Evolutionary conservation across 2,797 vertebrate genomes (phyloP).

Genomic region (Selene dorsalis): DNA sequence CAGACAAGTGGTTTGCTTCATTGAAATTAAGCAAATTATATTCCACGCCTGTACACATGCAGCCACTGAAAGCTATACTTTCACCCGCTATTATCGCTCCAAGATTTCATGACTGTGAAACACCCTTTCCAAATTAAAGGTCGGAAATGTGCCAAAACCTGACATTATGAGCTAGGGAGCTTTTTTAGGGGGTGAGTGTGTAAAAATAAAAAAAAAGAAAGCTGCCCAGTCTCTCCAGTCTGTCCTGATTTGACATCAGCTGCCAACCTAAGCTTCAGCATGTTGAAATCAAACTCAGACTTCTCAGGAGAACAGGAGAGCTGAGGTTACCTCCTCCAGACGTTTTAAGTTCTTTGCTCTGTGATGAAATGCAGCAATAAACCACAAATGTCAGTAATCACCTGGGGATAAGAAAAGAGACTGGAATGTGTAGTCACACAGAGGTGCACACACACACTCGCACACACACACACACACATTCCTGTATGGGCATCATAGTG

Average conservation of each 20-base stretch:
- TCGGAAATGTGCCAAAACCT: conserved; percentile 82
- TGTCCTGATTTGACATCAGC: conserved; percentile 65
- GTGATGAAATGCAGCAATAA: conserved; percentile 63
- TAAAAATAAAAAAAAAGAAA: conserved; percentile 22
- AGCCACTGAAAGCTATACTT: conserved; percentile 82
- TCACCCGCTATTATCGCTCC: conserved; percentile 81
- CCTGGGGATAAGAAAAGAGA: conserved; percentile 45
- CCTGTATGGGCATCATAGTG: no score
- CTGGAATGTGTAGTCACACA: conserved; percentile 33
- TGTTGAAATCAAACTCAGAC: conserved; percentile 35
- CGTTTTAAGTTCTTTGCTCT: conserved; percentile 30
- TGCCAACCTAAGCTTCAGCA: conserved; percentile 43
- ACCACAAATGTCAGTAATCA: conserved; percentile 64
- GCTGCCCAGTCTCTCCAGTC: conserved; percentile 58
- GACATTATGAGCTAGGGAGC: conserved; percentile 78
- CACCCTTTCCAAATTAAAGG: conserved; percentile 86
- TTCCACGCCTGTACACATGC: conserved; percentile 77
- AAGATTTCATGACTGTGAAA: conserved; percentile 81
- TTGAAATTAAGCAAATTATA: conserved; percentile 87
- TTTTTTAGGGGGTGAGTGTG: conserved; percentile 52
- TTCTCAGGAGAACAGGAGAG: conserved; percentile 32
- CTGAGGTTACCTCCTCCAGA: conserved; percentile 45
- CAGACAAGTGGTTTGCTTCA: conserved; percentile 77
- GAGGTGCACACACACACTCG: conserved; percentile 20
- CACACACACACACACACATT: background rate